Conservation (phyloP, 2,797 vertebrate genomes). For the Sparus aurata region DNA sequence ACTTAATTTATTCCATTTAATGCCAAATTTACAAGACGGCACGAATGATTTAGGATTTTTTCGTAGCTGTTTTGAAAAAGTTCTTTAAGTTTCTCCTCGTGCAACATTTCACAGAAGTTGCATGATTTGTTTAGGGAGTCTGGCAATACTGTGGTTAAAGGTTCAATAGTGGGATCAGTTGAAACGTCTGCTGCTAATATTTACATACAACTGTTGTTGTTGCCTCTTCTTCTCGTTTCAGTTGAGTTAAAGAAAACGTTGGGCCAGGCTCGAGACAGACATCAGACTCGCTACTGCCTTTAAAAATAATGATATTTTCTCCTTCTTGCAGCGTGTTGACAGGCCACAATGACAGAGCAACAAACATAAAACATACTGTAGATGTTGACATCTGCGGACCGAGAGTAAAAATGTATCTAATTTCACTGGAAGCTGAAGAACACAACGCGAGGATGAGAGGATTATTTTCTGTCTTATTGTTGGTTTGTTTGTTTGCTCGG, state of each 20-base stretch:
- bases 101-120: too few species aligned
- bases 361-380: constrained; percentile 23
- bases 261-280: not conserved
- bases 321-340: constrained; percentile 42
- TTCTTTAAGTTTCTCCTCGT: too few species aligned
- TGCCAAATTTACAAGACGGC: too few species aligned
- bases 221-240: too few species aligned
- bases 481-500: constrained; percentile 52
- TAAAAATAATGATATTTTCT: constrained; percentile 29
- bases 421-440: constrained; percentile 36
- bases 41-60: too few species aligned
- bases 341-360: constrained; percentile 52
- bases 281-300: constrained; percentile 4
- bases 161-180: too few species aligned
- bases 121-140: too few species aligned
- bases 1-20: too few species aligned
- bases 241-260: constrained; percentile 12
- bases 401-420: constrained; percentile 32
- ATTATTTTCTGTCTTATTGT: constrained; percentile 41
- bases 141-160: too few species aligned
- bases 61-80: too few species aligned
- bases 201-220: too few species aligned
- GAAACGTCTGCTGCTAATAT: too few species aligned
- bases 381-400: constrained; percentile 41
- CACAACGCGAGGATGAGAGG: constrained; percentile 10